Evolutionary conservation across 2,888 invertebrate genomes (phyloP), one percentile per base, ranked within the genome.

Genomic region (Micropterix aruncella): DNA sequence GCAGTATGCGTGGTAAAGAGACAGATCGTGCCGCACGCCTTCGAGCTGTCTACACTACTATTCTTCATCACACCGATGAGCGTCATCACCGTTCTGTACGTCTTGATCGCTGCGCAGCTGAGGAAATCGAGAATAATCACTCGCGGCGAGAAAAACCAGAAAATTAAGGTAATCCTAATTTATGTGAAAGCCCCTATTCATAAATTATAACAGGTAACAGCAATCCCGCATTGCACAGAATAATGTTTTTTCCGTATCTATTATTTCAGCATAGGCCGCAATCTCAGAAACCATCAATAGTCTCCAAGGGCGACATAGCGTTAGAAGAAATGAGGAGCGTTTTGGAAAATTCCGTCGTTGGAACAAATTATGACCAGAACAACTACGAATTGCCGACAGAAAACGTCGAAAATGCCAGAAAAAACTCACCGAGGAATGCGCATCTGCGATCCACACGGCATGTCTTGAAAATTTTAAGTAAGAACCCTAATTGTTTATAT

Each of bases 31-130:
- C 63, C 73, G 41, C 77, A 80, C 55, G 77, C 79, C 1, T 83
- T 84, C 54, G 80, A 81, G 57, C 68, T 83, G 52, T 82, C 86
- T 1, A 78, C 77, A 2, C 71, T 79, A 54, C 60, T 86, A 45
- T 83, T 87, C 60, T 88, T 88, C 62, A 72, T 83, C 19, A 70
- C 79, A 1, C 87, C 87, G 1, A 84, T 88, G 83, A 72, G 79
- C 17, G 59, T 85, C 19, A 84, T 87, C 53, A 79, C 77, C 2
- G 78, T 82, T 12, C 63, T 88, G 14, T 87, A 88, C 58, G 65
- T 77, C 9, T 60, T 80, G 44, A 80, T 81, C 52, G 81, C 77
- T 15, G 51, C 79, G 16, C 75, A 75, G 52, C 61, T 81, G 38
- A 68, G 80, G 44, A 75, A 78, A 41, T 80, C 83, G 36, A 64